These are phyloP conservation scores for Antigone vipio DNA, from an alignment of 2,113 vertebrate species.

Conservation along the genomic window DNA sequence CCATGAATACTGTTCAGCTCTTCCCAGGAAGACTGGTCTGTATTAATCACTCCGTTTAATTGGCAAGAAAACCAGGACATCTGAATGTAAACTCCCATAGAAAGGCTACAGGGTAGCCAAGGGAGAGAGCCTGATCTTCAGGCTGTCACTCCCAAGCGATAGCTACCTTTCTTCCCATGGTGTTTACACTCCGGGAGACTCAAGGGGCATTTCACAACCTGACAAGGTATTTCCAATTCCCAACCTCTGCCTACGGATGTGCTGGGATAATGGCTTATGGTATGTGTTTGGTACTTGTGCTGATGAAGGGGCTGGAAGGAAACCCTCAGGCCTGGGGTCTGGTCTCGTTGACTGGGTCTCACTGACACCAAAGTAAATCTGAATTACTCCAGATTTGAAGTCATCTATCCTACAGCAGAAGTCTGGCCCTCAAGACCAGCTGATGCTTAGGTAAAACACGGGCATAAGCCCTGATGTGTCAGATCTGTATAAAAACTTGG, in stretches of 20 bases:
- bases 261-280: background rate
- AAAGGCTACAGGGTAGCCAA: background rate
- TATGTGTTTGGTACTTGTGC: background rate
- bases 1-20: background rate
- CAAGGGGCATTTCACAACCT: conserved; percentile 41
- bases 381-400: background rate
- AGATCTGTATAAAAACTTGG: background rate
- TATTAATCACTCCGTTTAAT: background rate
- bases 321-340: background rate
- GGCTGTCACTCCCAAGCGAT: background rate
- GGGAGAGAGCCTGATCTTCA: background rate
- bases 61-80: background rate
- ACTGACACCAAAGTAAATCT: background rate
- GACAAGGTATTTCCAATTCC: conserved; percentile 10
- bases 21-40: background rate
- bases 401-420: background rate
- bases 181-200: conserved; percentile 3
- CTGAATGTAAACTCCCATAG: background rate
- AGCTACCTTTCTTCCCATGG: background rate
- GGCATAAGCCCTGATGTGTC: background rate
- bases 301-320: background rate
- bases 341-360: background rate
- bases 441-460: background rate
- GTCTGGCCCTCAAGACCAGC: background rate
- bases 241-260: background rate